Percentiles rank a stretch among this genome's conserved stretches.
These are phyloP conservation scores for Ciconia nigra DNA, from an alignment of 2,797 vertebrate species.

Conservation along the genomic window DNA sequence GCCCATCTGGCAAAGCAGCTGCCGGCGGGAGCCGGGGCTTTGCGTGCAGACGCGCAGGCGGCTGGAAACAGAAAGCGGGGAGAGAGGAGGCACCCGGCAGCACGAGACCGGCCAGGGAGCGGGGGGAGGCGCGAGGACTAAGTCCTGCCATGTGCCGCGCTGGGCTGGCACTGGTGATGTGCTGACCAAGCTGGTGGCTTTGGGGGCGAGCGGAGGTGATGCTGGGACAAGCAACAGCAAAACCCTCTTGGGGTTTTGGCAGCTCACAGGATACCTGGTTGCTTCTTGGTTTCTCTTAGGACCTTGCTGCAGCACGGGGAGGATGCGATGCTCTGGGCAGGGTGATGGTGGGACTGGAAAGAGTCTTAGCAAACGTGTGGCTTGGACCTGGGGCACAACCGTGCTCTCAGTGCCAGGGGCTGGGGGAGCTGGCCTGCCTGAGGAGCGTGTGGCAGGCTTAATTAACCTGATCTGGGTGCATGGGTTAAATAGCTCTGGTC, in stretches of 20 bases:
- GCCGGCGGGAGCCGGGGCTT: neutral
- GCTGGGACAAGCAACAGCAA: neutral
- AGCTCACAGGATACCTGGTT: neutral
- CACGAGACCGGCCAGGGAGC: accelerated
- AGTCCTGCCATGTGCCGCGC: neutral
- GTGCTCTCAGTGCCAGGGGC: accelerated
- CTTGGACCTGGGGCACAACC: neutral
- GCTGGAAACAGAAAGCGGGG: neutral
- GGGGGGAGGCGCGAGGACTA: accelerated
- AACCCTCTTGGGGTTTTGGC: neutral
- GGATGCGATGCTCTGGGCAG: accelerated
- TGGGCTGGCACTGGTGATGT: neutral
- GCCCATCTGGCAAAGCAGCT: slow-evolving; percentile 25
- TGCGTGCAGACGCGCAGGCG: accelerated
- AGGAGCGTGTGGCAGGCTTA: accelerated
- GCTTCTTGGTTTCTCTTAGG: neutral
- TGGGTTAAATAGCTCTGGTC: neutral
- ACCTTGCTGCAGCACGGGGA: neutral
- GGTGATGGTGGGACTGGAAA: neutral
- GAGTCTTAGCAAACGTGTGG: neutral
- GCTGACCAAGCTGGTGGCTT: neutral
- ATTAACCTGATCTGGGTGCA: too few relatives aligned
- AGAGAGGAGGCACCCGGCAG: neutral
- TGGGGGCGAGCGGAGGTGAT: neutral
- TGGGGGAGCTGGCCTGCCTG: neutral